Percentiles rank a stretch among this genome's conserved stretches.
phyloP scores from a whole-genome alignment of 1,140 invertebrate species.

The Apis florea region DNA sequence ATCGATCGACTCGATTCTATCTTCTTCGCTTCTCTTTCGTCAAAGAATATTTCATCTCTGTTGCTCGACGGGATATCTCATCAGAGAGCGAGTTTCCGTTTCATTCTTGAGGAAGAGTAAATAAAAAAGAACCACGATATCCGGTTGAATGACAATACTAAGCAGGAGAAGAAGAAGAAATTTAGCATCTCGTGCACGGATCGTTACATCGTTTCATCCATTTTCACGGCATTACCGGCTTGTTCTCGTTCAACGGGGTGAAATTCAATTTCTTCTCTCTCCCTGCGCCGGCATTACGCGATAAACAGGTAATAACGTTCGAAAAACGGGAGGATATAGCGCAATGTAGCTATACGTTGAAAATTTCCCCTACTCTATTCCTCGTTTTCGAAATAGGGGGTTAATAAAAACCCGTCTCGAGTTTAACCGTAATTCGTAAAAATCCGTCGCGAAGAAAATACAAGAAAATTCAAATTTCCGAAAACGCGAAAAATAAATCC shows the following conservation, averaged over 20 bases:
- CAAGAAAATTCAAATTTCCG: too few species aligned
- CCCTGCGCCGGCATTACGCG: not conserved
- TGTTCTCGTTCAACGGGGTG: not conserved
- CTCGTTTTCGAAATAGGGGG: too few species aligned
- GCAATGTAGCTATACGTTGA: not conserved
- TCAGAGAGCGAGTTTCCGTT: not conserved
- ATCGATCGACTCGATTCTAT: too few species aligned
- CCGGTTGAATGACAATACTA: not conserved
- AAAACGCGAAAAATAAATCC: too few species aligned
- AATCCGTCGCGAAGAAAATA: too few species aligned
- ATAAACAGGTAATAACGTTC: conserved; percentile 22
- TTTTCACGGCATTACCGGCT: not conserved
- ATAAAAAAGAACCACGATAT: not conserved
- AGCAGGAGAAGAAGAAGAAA: not conserved
- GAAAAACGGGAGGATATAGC: conserved; percentile 10
- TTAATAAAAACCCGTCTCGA: too few species aligned
- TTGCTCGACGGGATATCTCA: too few species aligned
- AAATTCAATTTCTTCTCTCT: conserved; percentile 14
- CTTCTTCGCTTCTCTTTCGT: too few species aligned
- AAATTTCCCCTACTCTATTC: not conserved
- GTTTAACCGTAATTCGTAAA: too few species aligned
- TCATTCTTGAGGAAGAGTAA: not conserved
- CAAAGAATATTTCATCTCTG: too few species aligned
- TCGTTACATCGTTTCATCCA: not conserved
- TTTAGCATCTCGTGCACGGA: not conserved